Evolutionary conservation across 2,113 vertebrate genomes (phyloP), one percentile per base, ranked within the genome.

Genomic region (Dromas ardeola): DNA sequence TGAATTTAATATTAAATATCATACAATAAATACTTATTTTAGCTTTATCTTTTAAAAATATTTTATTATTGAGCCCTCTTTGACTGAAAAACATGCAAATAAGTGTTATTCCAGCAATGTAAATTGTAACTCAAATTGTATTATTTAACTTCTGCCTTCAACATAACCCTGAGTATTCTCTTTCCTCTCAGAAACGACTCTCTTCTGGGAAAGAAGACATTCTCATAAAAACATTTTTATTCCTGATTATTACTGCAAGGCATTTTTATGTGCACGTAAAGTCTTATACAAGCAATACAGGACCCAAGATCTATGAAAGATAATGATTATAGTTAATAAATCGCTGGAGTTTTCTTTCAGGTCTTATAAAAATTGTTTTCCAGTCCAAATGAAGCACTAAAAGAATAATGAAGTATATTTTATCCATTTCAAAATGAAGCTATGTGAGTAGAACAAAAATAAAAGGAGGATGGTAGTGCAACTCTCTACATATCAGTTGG

Each of bases 401-500:
- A 81, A 76, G 13, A 62, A 25, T 23, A 66, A 43, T 27, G 17
- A 63, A 38, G 5, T 63, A 7, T 38, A 47, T 49, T 61, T 83
- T 47, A 73, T 70, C 88, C 6, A 47, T 80, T 91, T 88, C 26
- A 73, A 65, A 95, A 77, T 59, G 3, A 70, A 94, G 16, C 1
- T 53, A 29, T 13, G 3, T 50, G 20, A 8, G 30, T 20, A 76
- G 11, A 76, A 59, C 9, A 47, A 71, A 42, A 43, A 63, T 36
- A n/a, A n/a, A n/a, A n/a, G n/a, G n/a, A n/a, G n/a, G 26, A 62
- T 66, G 22, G 32, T 29, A 76, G 2, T 34, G 26, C 13, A 56
- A 4, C 3, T 72, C 29, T 25, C 2, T 42, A 6, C 11, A 7
- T n/a, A 32, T 27, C 2, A 9, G 6, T 38, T 76, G 4, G 2